Conservation (phyloP, 2,888 invertebrate species). For the Sisyra terminalis region DNA sequence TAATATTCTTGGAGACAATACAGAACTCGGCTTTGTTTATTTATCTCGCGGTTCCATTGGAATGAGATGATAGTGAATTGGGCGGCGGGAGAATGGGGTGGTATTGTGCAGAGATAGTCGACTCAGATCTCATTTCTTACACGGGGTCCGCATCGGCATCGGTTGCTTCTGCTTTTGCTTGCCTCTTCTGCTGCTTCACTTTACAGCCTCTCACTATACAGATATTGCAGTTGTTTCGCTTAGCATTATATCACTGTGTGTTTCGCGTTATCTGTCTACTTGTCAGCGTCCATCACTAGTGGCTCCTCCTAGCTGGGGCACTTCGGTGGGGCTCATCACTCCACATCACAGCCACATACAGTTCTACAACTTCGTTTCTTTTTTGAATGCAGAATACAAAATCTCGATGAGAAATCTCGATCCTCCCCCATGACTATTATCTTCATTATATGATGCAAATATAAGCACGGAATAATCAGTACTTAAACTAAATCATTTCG, state of each 20-base stretch:
- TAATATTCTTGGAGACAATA: no score
- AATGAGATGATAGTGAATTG: neutral
- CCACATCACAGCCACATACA: neutral
- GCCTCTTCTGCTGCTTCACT: neutral
- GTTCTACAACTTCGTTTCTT: slow-evolving; percentile 10
- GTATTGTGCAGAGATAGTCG: neutral
- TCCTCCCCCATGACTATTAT: neutral
- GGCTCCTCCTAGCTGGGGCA: slow-evolving; percentile 20
- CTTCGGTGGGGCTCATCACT: slow-evolving; percentile 1
- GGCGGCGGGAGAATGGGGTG: neutral
- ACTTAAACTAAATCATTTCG: neutral
- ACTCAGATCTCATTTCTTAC: neutral
- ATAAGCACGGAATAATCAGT: neutral
- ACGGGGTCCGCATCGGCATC: neutral
- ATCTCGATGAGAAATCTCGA: neutral
- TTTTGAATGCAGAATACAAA: slow-evolving; percentile 4
- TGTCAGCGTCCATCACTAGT: slow-evolving; percentile 26
- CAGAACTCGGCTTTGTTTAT: no score
- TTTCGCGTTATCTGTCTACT: slow-evolving; percentile 31
- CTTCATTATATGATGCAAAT: neutral
- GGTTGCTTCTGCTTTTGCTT: neutral
- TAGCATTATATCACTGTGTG: slow-evolving; percentile 30
- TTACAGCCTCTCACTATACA: neutral
- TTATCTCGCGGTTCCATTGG: no score
- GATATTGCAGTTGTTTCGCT: slow-evolving; percentile 7